These are phyloP conservation scores for Allacma fusca DNA, from an alignment of 2,888 invertebrate genomes.

Conservation along the genomic window DNA sequence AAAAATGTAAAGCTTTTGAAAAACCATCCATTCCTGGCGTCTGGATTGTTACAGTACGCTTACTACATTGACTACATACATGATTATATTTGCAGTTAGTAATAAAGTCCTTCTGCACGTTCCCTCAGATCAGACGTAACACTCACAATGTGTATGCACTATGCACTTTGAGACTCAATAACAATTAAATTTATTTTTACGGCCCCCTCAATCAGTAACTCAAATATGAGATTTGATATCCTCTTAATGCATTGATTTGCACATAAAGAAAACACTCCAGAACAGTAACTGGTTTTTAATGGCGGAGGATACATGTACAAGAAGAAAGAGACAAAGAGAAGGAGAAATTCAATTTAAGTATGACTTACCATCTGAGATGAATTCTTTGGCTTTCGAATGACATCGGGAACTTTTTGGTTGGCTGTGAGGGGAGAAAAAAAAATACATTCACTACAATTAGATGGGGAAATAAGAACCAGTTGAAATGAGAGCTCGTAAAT, in stretches of 20 bases:
- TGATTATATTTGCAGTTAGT: too few relatives aligned
- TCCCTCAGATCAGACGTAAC: too few relatives aligned
- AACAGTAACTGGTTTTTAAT: too few relatives aligned
- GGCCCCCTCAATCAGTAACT: too few relatives aligned
- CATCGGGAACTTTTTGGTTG: conserved; percentile 78
- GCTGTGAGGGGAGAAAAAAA: conserved; percentile 67
- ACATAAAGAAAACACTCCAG: too few relatives aligned
- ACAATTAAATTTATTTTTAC: too few relatives aligned
- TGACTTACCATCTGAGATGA: conserved; percentile 90
- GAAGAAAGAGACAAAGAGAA: neutral
- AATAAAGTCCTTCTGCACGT: too few relatives aligned
- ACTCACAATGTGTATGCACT: too few relatives aligned
- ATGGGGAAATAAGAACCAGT: conserved; percentile 41
- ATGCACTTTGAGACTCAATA: too few relatives aligned
- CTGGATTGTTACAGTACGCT: neutral
- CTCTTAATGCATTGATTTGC: too few relatives aligned
- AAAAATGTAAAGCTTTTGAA: neutral
- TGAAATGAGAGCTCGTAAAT: conserved; percentile 45
- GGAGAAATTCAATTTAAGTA: conserved; percentile 29
- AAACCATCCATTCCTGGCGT: neutral
- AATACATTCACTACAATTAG: conserved; percentile 49
- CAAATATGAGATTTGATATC: too few relatives aligned
- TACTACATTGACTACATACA: too few relatives aligned
- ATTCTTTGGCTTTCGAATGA: conserved; percentile 85
- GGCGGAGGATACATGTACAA: neutral